phyloP scores from a whole-genome alignment of 2,888 invertebrate genomes.

The Mellilla xanthometata region DNA sequence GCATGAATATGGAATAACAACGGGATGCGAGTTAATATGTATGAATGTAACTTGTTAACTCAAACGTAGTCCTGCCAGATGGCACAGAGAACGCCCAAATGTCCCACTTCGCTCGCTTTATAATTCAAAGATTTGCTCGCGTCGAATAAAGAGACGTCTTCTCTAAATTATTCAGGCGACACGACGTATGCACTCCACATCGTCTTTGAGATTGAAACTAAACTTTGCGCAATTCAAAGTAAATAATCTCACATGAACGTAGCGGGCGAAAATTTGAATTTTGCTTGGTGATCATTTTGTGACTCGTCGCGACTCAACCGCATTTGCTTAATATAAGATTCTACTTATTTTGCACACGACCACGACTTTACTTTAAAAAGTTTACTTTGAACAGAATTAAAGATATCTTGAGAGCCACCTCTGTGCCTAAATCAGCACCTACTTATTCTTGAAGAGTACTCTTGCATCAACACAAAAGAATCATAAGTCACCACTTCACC shows the following conservation, averaged over 20 bases:
- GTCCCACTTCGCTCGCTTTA: slow-evolving; percentile 60
- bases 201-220: slow-evolving; percentile 34
- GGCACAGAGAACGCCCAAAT: slow-evolving; percentile 51
- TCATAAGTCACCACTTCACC: slow-evolving; percentile 4
- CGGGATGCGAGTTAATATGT: slow-evolving; percentile 69
- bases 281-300: slow-evolving; percentile 17
- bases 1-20: slow-evolving; percentile 66
- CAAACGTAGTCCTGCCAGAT: slow-evolving; percentile 51
- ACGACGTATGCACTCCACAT: slow-evolving; percentile 38
- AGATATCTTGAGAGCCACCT: too few species aligned
- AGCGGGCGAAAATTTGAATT: slow-evolving; percentile 26
- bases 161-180: slow-evolving; percentile 64
- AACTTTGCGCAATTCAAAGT: slow-evolving; percentile 34
- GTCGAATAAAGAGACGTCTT: slow-evolving; percentile 64
- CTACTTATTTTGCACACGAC: too few species aligned
- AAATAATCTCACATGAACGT: slow-evolving; percentile 28
- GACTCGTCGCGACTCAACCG: background rate
- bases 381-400: too few species aligned
- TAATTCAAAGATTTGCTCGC: slow-evolving; percentile 76
- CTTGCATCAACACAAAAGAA: background rate
- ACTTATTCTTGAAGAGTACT: too few species aligned
- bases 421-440: too few species aligned
- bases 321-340: slow-evolving; percentile 3
- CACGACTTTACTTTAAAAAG: too few species aligned
- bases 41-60: slow-evolving; percentile 74